phyloP scores from a whole-genome alignment of 2,113 vertebrate genomes.

The Pipra filicauda region DNA sequence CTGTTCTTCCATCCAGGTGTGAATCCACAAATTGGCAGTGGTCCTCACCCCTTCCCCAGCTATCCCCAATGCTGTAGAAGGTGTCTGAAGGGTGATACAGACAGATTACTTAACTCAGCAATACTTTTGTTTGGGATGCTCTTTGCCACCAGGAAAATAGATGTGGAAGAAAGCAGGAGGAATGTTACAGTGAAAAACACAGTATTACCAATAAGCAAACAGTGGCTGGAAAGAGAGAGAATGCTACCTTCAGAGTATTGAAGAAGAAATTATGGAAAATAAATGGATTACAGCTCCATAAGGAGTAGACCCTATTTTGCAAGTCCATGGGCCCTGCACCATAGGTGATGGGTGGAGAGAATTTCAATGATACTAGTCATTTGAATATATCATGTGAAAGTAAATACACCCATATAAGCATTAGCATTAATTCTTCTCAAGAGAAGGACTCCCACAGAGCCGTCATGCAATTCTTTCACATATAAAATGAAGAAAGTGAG shows the following conservation, averaged over 20 bases:
- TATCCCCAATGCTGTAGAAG: conserved; percentile 94
- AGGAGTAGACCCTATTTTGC: not conserved
- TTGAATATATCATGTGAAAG: not conserved
- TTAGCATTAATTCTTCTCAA: not conserved
- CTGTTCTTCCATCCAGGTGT: conserved; percentile 92
- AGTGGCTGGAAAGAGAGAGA: not conserved
- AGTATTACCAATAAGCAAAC: not conserved
- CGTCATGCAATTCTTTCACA: not conserved
- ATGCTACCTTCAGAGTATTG: not conserved
- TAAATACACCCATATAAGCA: not conserved
- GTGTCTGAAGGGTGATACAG: conserved; percentile 76
- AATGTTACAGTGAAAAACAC: not conserved
- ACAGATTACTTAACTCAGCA: not conserved
- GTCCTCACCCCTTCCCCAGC: conserved; percentile 93
- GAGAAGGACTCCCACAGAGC: not conserved
- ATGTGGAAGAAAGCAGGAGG: not conserved
- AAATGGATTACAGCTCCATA: not conserved
- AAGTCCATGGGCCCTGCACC: not conserved
- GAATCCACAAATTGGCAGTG: conserved; percentile 99
- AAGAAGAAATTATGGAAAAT: not conserved
- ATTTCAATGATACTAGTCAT: not conserved
- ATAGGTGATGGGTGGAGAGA: not conserved
- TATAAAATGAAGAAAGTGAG: not conserved
- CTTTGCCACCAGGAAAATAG: not conserved
- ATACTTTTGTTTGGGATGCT: not conserved